Percentiles rank a stretch among this genome's conserved stretches.
Evolutionary conservation across 2,888 invertebrate genomes (phyloP).

Genomic region (Flabesymbios commensalis): DNA sequence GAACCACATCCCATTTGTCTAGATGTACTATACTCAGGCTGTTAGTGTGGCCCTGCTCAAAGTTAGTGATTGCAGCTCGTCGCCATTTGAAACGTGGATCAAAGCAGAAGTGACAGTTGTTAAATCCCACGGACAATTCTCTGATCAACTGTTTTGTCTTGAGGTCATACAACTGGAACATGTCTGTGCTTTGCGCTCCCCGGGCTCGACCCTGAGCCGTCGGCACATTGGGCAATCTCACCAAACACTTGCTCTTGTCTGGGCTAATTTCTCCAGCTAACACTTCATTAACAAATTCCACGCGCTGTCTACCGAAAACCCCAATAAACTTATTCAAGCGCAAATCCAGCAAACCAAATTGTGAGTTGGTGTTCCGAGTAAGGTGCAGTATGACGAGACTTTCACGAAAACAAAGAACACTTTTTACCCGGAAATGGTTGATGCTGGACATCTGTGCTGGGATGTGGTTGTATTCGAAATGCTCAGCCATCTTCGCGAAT

Average conservation of each 20-base stretch:
- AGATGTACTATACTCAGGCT: constrained; percentile 49
- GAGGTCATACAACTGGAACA: constrained; percentile 54
- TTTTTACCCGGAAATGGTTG: constrained; percentile 60
- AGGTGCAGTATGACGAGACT: constrained; percentile 56
- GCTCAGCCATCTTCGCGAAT: constrained; percentile 61
- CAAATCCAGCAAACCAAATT: constrained; percentile 58
- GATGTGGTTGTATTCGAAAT: constrained; percentile 62
- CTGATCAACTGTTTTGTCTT: constrained; percentile 44
- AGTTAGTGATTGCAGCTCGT: constrained; percentile 56
- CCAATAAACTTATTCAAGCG: constrained; percentile 58
- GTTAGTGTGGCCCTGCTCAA: constrained; percentile 48
- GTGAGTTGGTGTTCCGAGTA: constrained; percentile 55
- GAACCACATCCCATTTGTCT: constrained; percentile 47
- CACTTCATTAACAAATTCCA: constrained; percentile 55
- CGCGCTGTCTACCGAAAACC: constrained; percentile 56
- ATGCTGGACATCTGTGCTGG: constrained; percentile 61
- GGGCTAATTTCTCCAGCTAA: constrained; percentile 57
- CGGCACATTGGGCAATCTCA: constrained; percentile 46
- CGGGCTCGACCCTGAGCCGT: constrained; percentile 22
- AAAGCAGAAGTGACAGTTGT: constrained; percentile 49
- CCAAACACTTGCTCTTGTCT: constrained; percentile 54
- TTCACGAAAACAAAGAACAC: constrained; percentile 56
- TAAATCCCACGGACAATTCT: constrained; percentile 44
- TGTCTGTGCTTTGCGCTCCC: not conserved
- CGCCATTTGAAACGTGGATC: constrained; percentile 56